Conservation (phyloP, 1,140 invertebrate species). For the Trissolcus basalis region DNA sequence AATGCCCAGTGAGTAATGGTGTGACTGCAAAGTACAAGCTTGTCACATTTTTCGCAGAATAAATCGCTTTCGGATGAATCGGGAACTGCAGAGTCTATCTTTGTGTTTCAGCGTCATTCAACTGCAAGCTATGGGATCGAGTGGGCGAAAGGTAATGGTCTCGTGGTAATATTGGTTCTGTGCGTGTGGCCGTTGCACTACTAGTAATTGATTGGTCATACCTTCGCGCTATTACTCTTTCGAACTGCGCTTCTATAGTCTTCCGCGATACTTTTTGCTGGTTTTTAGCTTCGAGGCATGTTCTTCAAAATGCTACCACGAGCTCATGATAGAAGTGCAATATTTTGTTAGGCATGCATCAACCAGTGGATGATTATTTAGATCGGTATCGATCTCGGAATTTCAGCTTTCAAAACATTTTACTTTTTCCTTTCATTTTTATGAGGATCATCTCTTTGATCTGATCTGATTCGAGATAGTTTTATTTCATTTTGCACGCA, state of each 20-base stretch:
- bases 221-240: conserved; percentile 66
- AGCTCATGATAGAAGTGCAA: conserved; percentile 35
- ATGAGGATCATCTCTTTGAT: too few relatives aligned
- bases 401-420: neutral
- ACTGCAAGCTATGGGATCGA: conserved; percentile 47
- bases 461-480: too few relatives aligned
- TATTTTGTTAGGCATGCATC: conserved; percentile 29
- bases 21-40: conserved; percentile 30
- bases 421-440: too few relatives aligned
- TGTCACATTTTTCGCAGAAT: conserved; percentile 45
- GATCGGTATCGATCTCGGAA: conserved; percentile 30
- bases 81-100: conserved; percentile 51
- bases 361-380: conserved; percentile 22
- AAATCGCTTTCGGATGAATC: conserved; percentile 35
- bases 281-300: conserved; percentile 39
- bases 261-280: conserved; percentile 58
- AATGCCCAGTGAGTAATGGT: conserved; percentile 29
- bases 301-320: conserved; percentile 38
- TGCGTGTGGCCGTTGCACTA: conserved; percentile 67
- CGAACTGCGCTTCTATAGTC: conserved; percentile 59
- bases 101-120: conserved; percentile 64
- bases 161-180: conserved; percentile 65
- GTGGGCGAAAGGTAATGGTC: conserved; percentile 65
- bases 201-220: conserved; percentile 74
- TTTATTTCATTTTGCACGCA: too few relatives aligned